These are phyloP conservation scores for Camelus dromedarius DNA, from an alignment of 2,113 vertebrate species.

Conservation along the genomic window DNA sequence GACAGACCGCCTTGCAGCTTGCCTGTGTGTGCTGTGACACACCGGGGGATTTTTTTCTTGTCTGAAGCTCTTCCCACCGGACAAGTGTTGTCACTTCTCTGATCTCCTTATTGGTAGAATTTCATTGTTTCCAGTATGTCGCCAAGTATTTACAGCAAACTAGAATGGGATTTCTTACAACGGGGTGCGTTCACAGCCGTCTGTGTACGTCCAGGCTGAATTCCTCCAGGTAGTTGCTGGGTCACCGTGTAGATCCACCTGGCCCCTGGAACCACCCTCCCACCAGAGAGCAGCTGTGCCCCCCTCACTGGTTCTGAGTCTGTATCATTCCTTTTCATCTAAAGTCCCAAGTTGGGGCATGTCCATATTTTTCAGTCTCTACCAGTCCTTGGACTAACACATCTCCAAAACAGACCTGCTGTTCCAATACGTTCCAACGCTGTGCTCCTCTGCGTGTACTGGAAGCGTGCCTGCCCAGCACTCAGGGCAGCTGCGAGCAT, in stretches of 20 bases:
- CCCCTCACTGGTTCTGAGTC: rapidly evolving
- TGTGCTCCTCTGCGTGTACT: rapidly evolving
- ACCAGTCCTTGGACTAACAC: rapidly evolving
- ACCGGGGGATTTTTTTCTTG: rapidly evolving
- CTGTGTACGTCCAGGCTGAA: not conserved
- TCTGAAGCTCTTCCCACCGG: rapidly evolving
- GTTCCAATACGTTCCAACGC: not conserved
- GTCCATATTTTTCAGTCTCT: not conserved
- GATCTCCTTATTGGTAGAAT: rapidly evolving
- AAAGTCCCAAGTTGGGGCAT: too few relatives aligned
- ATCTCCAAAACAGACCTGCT: not conserved
- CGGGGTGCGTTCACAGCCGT: not conserved
- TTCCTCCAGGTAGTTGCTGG: not conserved
- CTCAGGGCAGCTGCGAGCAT: too few relatives aligned
- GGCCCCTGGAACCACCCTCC: not conserved
- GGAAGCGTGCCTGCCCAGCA: rapidly evolving
- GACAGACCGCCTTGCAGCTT: rapidly evolving
- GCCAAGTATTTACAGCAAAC: not conserved
- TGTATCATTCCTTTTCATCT: not conserved
- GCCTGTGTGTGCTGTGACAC: not conserved
- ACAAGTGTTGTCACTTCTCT: not conserved
- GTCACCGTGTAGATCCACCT: too few relatives aligned
- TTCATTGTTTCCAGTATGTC: rapidly evolving
- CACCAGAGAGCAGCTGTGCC: too few relatives aligned
- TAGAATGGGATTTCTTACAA: rapidly evolving